phyloP scores from a whole-genome alignment of 2,888 invertebrate species.

The Mylabris sibirica region DNA sequence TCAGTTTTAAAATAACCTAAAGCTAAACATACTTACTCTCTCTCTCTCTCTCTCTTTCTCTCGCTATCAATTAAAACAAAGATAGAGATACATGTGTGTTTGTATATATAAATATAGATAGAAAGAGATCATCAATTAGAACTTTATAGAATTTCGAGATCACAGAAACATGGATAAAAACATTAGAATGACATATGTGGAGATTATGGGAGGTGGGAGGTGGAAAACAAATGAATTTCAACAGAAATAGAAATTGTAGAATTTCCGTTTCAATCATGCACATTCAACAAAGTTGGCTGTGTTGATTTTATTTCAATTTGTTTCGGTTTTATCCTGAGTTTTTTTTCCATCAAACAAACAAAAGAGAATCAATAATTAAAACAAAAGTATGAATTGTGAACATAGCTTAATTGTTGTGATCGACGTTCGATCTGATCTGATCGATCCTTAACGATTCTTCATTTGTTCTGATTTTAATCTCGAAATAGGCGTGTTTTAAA shows the following conservation, averaged over 20 bases:
- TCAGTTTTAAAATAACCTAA: background rate
- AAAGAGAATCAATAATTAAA: too few species aligned
- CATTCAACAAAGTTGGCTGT: background rate
- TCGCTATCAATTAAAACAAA: too few species aligned
- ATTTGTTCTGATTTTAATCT: background rate
- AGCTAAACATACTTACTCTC: background rate
- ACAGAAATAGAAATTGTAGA: slow-evolving; percentile 11
- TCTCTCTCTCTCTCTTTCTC: too few species aligned
- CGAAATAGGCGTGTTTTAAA: background rate
- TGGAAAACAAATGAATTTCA: background rate
- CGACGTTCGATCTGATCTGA: background rate
- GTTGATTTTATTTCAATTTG: background rate
- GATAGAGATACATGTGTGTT: too few species aligned
- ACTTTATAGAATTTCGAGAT: background rate
- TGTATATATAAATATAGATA: background rate
- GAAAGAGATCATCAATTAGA: background rate
- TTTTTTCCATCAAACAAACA: background rate
- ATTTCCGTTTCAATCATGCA: background rate
- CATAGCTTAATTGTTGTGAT: background rate
- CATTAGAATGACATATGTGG: background rate
- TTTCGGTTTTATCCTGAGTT: background rate
- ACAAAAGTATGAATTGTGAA: background rate
- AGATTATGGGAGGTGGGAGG: too few species aligned
- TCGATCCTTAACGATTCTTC: background rate
- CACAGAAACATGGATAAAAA: background rate